Evolutionary conservation across 2,888 invertebrate species (phyloP), one percentile per base, ranked within the genome.

Genomic region (Leptura quadrifasciata): DNA sequence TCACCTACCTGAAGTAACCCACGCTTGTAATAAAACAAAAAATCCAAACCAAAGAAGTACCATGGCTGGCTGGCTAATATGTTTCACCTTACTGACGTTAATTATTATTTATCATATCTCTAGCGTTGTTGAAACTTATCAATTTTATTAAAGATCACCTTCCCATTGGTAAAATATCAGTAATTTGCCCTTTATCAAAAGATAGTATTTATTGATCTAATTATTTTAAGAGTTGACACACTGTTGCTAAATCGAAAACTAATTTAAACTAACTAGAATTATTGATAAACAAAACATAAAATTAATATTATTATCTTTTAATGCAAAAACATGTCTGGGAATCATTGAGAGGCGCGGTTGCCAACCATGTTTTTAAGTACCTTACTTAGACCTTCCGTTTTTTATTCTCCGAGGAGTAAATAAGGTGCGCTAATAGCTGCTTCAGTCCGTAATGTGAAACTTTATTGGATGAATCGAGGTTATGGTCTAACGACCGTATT

Each of bases 31-130:
- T n/a, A 58, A 69, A 39, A 69, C 60, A 21, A 69, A n/a, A 60
- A 69, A 18, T 69, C 69, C 69, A 1, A 58, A 58, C 58, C 58
- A 58, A 35, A 57, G 31, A 5, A 17, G n/a, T 60, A 58, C 69
- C 69, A 69, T 69, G 58, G 65, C 60, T 69, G 58, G 65, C 60
- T 69, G 60, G 60, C 58, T 69, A 39, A 57, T 31, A 24, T 69
- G 63, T 64, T 63, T 64, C 15, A 47, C n/a, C 10, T 35, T 18
- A 64, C 63, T 24, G 9, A 20, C 18, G 18, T 8, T 18, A 31
- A 17, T 31, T 61, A 31, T 27, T n/a, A 61, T n/a, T 47, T 47
- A 17, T 47, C 47, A n/a, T n/a, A 47, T 47, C 15, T 47, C 47
- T n/a, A 31, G 24, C 60, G 17, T n/a, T 27, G 31, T 27, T 61